These are phyloP conservation scores for Octopus sinensis DNA, from an alignment of 1,140 invertebrate genomes.

Conservation along the genomic window DNA sequence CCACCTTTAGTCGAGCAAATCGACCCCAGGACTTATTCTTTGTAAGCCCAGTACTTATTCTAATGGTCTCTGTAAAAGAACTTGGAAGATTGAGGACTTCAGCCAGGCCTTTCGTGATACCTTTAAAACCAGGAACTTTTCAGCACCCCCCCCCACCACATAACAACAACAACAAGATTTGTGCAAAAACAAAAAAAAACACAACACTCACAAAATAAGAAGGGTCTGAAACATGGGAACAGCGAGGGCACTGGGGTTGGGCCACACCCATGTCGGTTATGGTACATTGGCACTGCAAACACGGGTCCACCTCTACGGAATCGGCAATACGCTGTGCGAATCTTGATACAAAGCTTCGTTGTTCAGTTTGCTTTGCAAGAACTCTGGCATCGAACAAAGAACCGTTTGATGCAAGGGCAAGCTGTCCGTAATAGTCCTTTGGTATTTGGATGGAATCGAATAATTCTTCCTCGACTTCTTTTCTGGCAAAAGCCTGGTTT, in stretches of 20 bases:
- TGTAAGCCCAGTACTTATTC: too few relatives aligned
- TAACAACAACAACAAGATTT: too few relatives aligned
- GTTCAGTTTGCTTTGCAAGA: constrained; percentile 44
- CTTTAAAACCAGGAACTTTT: too few relatives aligned
- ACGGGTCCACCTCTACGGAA: constrained; percentile 64
- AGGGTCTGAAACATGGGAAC: constrained; percentile 22
- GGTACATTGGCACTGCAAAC: constrained; percentile 74
- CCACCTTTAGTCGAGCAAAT: too few relatives aligned
- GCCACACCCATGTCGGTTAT: constrained; percentile 55
- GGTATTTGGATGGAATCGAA: constrained; percentile 71
- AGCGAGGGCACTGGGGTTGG: constrained; percentile 53
- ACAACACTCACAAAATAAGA: not conserved
- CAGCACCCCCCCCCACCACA: too few relatives aligned
- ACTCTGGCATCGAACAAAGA: constrained; percentile 54
- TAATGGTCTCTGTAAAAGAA: too few relatives aligned
- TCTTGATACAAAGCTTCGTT: constrained; percentile 69
- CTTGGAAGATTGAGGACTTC: too few relatives aligned
- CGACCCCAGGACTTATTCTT: too few relatives aligned
- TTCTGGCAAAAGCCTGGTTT: constrained; percentile 72
- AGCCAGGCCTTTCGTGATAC: too few relatives aligned
- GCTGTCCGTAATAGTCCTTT: constrained; percentile 72
- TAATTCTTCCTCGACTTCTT: constrained; percentile 66
- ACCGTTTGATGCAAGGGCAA: constrained; percentile 82
- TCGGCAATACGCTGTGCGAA: constrained; percentile 69
- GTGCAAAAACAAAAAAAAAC: too few relatives aligned